A percentile compares a stretch with the other conserved stretches of the same genome.
phyloP scores from a whole-genome alignment of 2,888 invertebrate genomes.

The Molorchus minor region DNA sequence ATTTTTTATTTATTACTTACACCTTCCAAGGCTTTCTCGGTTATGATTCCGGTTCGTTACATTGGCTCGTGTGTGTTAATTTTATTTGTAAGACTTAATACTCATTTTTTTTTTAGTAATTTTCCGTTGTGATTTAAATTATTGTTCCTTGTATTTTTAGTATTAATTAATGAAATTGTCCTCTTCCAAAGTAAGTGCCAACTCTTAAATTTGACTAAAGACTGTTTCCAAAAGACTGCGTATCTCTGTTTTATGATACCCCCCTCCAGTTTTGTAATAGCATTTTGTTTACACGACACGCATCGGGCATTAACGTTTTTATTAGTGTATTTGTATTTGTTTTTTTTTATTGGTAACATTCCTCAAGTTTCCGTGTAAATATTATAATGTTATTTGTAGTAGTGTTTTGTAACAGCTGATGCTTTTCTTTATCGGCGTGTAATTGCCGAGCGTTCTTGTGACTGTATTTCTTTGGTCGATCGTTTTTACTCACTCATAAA shows the following conservation, averaged over 20 bases:
- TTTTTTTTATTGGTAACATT: not conserved
- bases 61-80: slow-evolving; percentile 17
- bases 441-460: slow-evolving; percentile 9
- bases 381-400: slow-evolving; percentile 2
- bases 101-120: slow-evolving; percentile 17
- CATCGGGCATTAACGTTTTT: too few relatives aligned
- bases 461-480: slow-evolving; percentile 18
- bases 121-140: slow-evolving; percentile 38
- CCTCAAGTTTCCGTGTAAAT: slow-evolving; percentile 2
- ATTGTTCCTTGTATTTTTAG: slow-evolving; percentile 37
- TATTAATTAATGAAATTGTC: too few relatives aligned
- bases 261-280: not conserved
- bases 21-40: slow-evolving; percentile 30
- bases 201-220: slow-evolving; percentile 39
- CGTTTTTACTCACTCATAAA: slow-evolving; percentile 35
- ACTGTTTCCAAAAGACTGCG: slow-evolving; percentile 44
- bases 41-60: slow-evolving; percentile 11
- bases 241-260: slow-evolving; percentile 18
- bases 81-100: slow-evolving; percentile 26
- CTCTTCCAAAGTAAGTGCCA: slow-evolving; percentile 46
- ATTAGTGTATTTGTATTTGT: not conserved
- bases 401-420: not conserved
- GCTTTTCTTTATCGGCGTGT: not conserved
- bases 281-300: too few relatives aligned
- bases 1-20: slow-evolving; percentile 35